Conservation (phyloP, 2,888 invertebrate species). For the Caenorhabditis japonica region DNA sequence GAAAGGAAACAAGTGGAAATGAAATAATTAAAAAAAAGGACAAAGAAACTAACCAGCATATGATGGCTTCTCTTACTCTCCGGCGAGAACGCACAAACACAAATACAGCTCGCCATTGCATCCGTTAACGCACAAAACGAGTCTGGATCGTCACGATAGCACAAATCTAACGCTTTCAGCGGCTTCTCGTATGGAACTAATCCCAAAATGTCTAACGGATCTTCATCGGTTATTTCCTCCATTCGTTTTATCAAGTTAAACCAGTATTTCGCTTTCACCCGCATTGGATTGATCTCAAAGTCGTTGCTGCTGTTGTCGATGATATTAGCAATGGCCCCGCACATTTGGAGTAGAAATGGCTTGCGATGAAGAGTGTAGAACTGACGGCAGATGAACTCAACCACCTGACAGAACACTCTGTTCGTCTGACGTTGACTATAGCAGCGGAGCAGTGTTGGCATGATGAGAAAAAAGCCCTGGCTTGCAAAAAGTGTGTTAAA, state of each 20-base stretch:
- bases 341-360: constrained; percentile 83
- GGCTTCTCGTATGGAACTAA: constrained; percentile 75
- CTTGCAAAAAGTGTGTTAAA: constrained; percentile 97
- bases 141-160: constrained; percentile 97
- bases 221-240: constrained; percentile 82
- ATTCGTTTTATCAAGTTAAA: constrained; percentile 92
- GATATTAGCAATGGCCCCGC: constrained; percentile 96
- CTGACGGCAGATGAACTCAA: constrained; percentile 97
- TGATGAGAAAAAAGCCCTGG: constrained; percentile 90
- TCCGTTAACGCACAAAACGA: constrained; percentile 92
- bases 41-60: constrained; percentile 78
- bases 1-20: constrained; percentile 9
- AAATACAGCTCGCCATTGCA: constrained; percentile 97
- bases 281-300: constrained; percentile 89
- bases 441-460: constrained; percentile 95
- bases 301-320: constrained; percentile 85
- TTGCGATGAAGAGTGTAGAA: constrained; percentile 94
- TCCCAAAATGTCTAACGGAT: constrained; percentile 87
- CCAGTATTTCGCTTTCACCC: constrained; percentile 82
- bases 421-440: constrained; percentile 98
- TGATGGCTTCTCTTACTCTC: constrained; percentile 85
- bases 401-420: constrained; percentile 91
- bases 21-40: neutral
- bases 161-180: constrained; percentile 89
- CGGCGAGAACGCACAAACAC: constrained; percentile 97